phyloP scores from a whole-genome alignment of 2,113 vertebrate species.

The Catharus fuscescens region DNA sequence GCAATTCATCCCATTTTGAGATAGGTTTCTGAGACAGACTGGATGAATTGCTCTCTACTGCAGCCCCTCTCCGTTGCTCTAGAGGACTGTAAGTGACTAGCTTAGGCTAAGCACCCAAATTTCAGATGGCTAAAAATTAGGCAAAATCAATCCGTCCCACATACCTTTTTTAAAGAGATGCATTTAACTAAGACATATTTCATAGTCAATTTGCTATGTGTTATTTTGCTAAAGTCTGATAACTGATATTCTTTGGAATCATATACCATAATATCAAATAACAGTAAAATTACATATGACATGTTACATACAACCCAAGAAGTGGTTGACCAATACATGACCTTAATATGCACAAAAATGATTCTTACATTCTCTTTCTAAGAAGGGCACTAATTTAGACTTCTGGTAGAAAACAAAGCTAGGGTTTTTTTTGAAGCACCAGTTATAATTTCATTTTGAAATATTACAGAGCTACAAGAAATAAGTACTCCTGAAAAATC shows the following conservation, averaged over 20 bases:
- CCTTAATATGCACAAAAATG: background rate
- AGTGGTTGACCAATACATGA: background rate
- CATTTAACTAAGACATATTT: background rate
- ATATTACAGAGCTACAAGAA: background rate
- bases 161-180: background rate
- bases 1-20: conserved; percentile 12
- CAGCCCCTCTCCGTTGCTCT: background rate
- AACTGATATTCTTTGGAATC: background rate
- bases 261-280: background rate
- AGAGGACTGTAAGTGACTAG: background rate
- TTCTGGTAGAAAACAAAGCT: background rate
- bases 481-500: background rate
- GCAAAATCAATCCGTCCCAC: background rate
- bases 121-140: background rate
- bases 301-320: no score
- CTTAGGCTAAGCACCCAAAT: background rate
- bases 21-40: background rate
- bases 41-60: background rate
- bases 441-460: background rate
- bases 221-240: background rate
- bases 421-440: background rate
- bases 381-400: background rate
- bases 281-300: background rate
- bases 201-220: background rate
- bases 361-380: background rate